Evolutionary conservation across 2,113 vertebrate species (phyloP).

Genomic region (Gadus chalcogrammus): DNA sequence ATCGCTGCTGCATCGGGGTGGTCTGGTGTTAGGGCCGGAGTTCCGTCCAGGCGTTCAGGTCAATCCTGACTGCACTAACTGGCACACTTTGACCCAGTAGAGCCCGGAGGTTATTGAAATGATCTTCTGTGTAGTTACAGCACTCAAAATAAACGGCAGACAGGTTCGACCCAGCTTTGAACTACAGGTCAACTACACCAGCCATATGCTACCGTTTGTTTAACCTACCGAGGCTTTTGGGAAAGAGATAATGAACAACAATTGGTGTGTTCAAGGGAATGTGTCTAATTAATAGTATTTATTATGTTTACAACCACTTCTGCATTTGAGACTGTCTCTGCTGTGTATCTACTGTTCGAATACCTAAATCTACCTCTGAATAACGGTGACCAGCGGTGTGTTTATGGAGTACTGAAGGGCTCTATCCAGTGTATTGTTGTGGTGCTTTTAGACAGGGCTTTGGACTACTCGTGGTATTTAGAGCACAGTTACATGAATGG

Average conservation of each 20-base stretch:
- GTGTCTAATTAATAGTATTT: no score
- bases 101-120: neutral
- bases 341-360: no score
- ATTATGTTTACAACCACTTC: no score
- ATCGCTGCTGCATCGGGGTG: no score
- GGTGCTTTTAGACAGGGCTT: no score
- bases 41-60: neutral
- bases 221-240: neutral
- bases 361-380: no score
- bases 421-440: neutral
- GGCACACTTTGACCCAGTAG: neutral
- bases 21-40: neutral
- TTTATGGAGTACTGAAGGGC: no score
- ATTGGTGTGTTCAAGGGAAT: no score
- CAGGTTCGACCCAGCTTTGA: neutral
- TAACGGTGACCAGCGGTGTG: no score
- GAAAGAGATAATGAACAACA: no score
- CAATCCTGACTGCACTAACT: no score
- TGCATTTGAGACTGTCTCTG: no score
- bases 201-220: neutral
- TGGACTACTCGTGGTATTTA: conserved; percentile 48
- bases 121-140: neutral
- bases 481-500: conserved; percentile 40
- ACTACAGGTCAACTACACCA: neutral
- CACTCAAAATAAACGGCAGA: neutral